A percentile compares a stretch with the other conserved stretches of the same genome.
Conservation (phyloP, 64 coral and sea anemone genomes). For the Porites lutea region DNA sequence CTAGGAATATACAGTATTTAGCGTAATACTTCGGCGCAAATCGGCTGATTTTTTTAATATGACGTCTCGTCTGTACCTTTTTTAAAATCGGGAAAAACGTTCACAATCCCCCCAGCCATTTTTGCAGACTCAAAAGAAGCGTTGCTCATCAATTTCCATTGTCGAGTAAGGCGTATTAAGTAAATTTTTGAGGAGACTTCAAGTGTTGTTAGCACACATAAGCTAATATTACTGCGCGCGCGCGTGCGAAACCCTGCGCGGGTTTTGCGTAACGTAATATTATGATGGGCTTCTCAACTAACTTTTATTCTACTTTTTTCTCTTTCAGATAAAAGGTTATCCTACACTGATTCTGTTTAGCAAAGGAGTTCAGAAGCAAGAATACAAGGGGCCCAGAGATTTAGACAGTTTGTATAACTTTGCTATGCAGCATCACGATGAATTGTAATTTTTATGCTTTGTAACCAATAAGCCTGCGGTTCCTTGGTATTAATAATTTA, state of each 20-base stretch:
- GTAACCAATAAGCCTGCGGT: not conserved
- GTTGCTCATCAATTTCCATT: no score
- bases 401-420: constrained; percentile 90
- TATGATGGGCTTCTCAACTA: not conserved
- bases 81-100: no score
- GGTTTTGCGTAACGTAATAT: not conserved
- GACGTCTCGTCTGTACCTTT: no score
- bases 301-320: not conserved
- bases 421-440: constrained; percentile 75
- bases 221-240: not conserved
- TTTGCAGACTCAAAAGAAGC: no score
- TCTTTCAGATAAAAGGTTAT: constrained; percentile 63
- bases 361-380: constrained; percentile 74
- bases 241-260: not conserved
- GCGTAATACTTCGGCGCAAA: not conserved
- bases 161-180: no score
- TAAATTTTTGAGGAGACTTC: no score
- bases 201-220: no score
- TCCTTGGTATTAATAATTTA: not conserved
- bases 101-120: no score
- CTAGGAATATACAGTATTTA: no score
- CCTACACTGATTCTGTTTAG: constrained; percentile 81
- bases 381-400: constrained; percentile 79
- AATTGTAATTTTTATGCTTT: constrained; percentile 2
- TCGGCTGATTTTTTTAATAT: no score